Conservation (phyloP, 1,140 invertebrate species). For the Trichonephila clavipes region DNA sequence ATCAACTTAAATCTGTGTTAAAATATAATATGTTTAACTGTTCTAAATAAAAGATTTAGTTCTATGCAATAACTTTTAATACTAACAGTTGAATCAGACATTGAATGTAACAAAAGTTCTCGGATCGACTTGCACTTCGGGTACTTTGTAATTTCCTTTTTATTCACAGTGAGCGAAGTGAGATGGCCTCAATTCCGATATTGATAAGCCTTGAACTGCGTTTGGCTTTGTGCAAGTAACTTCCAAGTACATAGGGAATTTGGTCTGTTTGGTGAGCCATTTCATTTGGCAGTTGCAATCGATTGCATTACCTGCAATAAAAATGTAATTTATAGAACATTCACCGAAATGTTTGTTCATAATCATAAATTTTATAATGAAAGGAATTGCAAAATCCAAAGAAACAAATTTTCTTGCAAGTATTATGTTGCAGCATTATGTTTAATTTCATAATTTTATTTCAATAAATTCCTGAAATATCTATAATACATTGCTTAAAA, state of each 20-base stretch:
- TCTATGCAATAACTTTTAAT: no score
- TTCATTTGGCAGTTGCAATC: conserved; percentile 32
- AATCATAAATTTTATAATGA: neutral
- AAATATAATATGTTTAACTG: no score
- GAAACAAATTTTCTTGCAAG: neutral
- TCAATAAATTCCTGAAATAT: no score
- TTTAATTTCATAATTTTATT: no score
- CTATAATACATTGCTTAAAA: no score
- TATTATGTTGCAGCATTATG: no score
- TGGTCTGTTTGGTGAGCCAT: neutral
- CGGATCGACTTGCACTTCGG: no score
- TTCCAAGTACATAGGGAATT: neutral
- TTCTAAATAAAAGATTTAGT: no score
- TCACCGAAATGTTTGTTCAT: neutral
- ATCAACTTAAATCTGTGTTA: no score
- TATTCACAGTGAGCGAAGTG: conserved; percentile 12
- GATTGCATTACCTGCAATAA: neutral
- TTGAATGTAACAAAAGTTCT: no score
- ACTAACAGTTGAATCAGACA: no score
- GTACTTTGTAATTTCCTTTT: neutral
- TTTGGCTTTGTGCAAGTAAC: neutral
- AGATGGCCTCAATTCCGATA: neutral
- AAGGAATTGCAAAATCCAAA: no score
- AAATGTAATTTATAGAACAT: neutral
- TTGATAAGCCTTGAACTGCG: neutral